Evolutionary conservation across 2,888 invertebrate species (phyloP).

Genomic region (Noctua janthina): DNA sequence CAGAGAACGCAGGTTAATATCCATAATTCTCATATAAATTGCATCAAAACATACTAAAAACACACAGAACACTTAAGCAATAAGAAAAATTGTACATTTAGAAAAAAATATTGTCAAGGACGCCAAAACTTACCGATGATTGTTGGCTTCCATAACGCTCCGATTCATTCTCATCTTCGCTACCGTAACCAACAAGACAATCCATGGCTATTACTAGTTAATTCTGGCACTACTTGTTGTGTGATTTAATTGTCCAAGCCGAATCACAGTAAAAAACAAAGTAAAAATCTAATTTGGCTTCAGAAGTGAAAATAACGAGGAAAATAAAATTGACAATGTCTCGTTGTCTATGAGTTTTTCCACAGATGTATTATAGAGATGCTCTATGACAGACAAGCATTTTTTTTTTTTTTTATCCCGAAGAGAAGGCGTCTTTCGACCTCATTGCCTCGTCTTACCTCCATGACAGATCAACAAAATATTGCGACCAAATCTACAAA

Average conservation of each 20-base stretch:
- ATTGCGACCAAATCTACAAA: too few species aligned
- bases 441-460: too few species aligned
- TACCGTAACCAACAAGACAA: conserved; percentile 94
- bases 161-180: conserved; percentile 93
- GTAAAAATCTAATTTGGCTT: not conserved
- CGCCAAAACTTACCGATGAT: conserved; percentile 80
- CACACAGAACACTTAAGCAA: conserved; percentile 3
- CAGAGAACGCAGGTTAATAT: conserved; percentile 91
- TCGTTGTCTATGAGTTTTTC: conserved; percentile 13
- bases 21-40: conserved; percentile 68
- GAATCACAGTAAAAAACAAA: conserved; percentile 22
- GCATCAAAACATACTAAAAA: conserved; percentile 38
- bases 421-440: too few species aligned
- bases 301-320: conserved; percentile 11
- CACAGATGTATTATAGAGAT: conserved; percentile 6
- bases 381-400: too few species aligned
- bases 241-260: conserved; percentile 3
- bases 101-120: conserved; percentile 68
- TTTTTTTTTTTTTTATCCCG: too few species aligned
- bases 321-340: conserved; percentile 41
- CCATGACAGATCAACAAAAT: too few species aligned
- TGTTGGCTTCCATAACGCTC: conserved; percentile 80
- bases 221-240: conserved; percentile 15
- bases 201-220: conserved; percentile 89
- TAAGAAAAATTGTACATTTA: conserved; percentile 4